Base-by-base conservation (phyloP, 2,797 vertebrate species). In the Crenichthys baileyi region DNA sequence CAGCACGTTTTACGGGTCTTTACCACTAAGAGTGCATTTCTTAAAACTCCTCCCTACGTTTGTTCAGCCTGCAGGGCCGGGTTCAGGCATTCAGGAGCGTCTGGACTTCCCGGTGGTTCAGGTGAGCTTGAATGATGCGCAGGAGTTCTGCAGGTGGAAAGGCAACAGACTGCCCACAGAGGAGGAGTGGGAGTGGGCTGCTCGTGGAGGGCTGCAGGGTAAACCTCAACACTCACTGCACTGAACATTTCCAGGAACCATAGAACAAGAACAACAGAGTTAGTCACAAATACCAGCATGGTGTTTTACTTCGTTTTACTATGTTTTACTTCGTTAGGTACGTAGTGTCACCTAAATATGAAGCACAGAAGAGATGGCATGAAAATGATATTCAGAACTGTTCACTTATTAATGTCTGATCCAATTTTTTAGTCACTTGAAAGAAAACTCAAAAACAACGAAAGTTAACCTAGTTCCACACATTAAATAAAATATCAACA, bases 101-200 rank as follows among this genome's bases (percentile, higher is more conserved):
- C 91, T 98, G 90, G 94, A 96, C 82, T 93, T 93, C 79, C 98
- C 98, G 0, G 98, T 99, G 94, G 95, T 99, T 76, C 98, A 99
- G 0, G 97, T 99, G 89, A 99, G 98, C 95, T 99, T 97, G 98
- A 98, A 97, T 0, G 98, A 99, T 0, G 98, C 97, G 0, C 93
- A 22, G 79, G 96, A 96, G 0, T 99, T 96, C 90, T 99, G 98
- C 72, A 78, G 79, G 13, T 99, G 97, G 98, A 96, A 85, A 60
- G 94, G 94, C 77, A 97, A 96, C 87, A 95, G 97, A 73, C 95
- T 99, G 46, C 98, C 96, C 0, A 95, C 91, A 0, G 98, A 99
- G 82, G 97, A 97, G 74, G 98, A 99, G 90, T 99, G 98, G 98
- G 98, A 99, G 90, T 97, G 97, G 85, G 98, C 98, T 70, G 98